Percentiles rank a stretch among this genome's conserved stretches.
phyloP scores from a whole-genome alignment of 2,113 vertebrate species.

The Neolamprologus cancellatus region DNA sequence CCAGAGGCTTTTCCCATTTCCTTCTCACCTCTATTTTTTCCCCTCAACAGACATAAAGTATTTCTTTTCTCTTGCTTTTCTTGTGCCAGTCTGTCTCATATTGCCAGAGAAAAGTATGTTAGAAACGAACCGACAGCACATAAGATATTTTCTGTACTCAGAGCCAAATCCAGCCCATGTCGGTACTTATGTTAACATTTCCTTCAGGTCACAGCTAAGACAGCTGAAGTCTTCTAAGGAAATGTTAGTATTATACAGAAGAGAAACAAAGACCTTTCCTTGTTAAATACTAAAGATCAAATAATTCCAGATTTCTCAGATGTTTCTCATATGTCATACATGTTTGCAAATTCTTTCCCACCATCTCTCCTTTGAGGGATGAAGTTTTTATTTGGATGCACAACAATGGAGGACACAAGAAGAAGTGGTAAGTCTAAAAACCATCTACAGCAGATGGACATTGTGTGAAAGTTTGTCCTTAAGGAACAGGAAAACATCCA shows the following conservation, averaged over 20 bases:
- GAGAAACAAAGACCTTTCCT: not conserved
- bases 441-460: not conserved
- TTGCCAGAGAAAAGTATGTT: not conserved
- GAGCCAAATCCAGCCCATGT: not conserved
- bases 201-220: not conserved
- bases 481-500: not conserved
- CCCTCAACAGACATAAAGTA: not conserved
- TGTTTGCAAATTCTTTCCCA: not conserved
- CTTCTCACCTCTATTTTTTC: not conserved
- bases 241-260: not conserved
- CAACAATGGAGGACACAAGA: not conserved
- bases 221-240: not conserved
- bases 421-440: not conserved
- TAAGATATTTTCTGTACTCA: not conserved
- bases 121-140: not conserved
- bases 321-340: not conserved
- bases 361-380: not conserved
- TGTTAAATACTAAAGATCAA: not conserved
- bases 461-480: not conserved
- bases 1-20: not conserved
- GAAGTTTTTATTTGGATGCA: not conserved
- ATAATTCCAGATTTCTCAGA: not conserved
- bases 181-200: not conserved
- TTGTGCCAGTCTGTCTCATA: not conserved
- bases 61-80: not conserved